phyloP scores from a whole-genome alignment of 2,113 vertebrate genomes.

The Epinephelus lanceolatus region DNA sequence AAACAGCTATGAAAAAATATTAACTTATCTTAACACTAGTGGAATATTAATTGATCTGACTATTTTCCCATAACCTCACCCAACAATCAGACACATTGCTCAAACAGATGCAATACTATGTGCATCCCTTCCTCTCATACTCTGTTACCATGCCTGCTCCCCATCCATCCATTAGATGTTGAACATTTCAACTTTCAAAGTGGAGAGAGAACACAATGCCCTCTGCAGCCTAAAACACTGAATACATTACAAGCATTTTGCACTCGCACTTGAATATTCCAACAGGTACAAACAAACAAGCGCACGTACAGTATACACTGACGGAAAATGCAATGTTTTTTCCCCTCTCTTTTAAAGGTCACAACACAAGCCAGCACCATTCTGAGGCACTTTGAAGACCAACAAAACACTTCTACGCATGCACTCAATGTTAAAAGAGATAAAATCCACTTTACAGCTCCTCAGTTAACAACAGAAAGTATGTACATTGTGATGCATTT shows the following conservation, averaged over 20 bases:
- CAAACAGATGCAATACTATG: constrained; percentile 6
- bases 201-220: constrained; percentile 60
- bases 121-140: constrained; percentile 7
- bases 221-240: constrained; percentile 56
- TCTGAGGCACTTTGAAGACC: constrained; percentile 46
- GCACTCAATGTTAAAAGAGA: constrained; percentile 39
- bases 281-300: constrained; percentile 29
- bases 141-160: constrained; percentile 18
- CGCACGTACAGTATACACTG: not conserved
- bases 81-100: constrained; percentile 5
- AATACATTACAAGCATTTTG: constrained; percentile 48
- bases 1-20: not conserved
- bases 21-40: not conserved
- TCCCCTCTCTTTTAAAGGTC: constrained; percentile 50
- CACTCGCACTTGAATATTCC: constrained; percentile 49
- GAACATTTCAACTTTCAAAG: constrained; percentile 74
- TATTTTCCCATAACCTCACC: constrained; percentile 6
- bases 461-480: constrained; percentile 12
- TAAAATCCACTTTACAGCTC: constrained; percentile 38
- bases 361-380: constrained; percentile 36
- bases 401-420: constrained; percentile 39
- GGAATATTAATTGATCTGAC: constrained; percentile 1
- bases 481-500: constrained; percentile 30
- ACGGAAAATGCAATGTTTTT: constrained; percentile 15
- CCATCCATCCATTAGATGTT: constrained; percentile 73